Percentiles rank a stretch among this genome's conserved stretches.
Evolutionary conservation across 2,797 vertebrate species (phyloP).

Genomic region (Coregonus suidteri): DNA sequence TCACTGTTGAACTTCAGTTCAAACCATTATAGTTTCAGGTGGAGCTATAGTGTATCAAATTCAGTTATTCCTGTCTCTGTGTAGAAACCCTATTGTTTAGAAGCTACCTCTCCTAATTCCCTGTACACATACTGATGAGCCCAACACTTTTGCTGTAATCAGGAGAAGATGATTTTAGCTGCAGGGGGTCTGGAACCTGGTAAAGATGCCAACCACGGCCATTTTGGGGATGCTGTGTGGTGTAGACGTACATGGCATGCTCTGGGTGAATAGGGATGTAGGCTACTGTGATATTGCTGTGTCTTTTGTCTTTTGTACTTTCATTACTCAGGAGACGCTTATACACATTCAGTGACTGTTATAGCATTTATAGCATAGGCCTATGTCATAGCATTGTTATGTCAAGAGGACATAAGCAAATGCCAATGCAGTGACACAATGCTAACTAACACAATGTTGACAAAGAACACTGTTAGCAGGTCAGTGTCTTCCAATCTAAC

Average conservation of each 20-base stretch:
- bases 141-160: conserved; percentile 16
- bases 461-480: background rate
- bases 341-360: no score
- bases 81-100: background rate
- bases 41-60: background rate
- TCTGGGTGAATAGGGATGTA: no score
- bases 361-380: no score
- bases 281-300: no score
- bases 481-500: background rate
- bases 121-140: background rate
- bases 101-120: background rate
- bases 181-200: no score
- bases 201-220: no score
- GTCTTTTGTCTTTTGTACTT: no score
- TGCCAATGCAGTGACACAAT: background rate
- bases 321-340: no score
- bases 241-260: no score
- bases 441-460: background rate
- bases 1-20: background rate
- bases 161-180: conserved; percentile 11
- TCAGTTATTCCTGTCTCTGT: background rate
- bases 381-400: background rate
- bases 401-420: background rate
- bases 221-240: no score
- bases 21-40: background rate